Conservation (phyloP, 2,113 vertebrate genomes). For the Aplodontia rufa region DNA sequence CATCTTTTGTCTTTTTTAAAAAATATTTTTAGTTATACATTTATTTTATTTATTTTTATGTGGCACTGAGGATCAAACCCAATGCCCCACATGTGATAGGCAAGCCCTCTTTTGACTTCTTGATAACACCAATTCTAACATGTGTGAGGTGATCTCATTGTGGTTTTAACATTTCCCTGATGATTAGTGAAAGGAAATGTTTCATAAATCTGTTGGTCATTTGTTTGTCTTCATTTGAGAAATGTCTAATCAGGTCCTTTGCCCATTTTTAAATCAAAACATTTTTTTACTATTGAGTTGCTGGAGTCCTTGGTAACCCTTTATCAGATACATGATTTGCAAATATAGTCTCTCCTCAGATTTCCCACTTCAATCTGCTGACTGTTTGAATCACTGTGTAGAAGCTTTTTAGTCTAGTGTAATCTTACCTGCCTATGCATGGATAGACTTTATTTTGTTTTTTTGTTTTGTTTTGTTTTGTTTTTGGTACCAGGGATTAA, state of each 20-base stretch:
- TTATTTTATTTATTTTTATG: too few species aligned
- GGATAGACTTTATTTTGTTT: too few species aligned
- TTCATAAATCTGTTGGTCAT: not conserved
- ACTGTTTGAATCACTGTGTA: too few species aligned
- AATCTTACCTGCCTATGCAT: too few species aligned
- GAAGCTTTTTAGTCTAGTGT: too few species aligned
- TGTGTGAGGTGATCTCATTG: not conserved
- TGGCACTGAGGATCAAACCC: too few species aligned
- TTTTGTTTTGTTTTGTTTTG: too few species aligned
- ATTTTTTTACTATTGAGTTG: not conserved
- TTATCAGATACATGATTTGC: not conserved
- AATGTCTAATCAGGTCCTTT: not conserved
- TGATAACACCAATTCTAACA: not conserved
- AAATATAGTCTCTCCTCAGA: not conserved
- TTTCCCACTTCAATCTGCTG: too few species aligned
- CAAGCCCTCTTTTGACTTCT: not conserved
- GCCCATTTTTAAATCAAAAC: not conserved
- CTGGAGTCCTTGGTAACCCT: not conserved
- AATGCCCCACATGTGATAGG: too few species aligned
- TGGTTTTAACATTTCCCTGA: not conserved
- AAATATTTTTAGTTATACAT: too few species aligned
- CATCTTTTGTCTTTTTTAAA: not conserved
- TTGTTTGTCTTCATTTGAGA: not conserved
- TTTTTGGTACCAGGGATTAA: too few species aligned
- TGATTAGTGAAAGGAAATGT: not conserved